A percentile compares a stretch with the other conserved stretches of the same genome.
Conservation (phyloP, 2,888 invertebrate genomes). For the Drosophila multiciliata region DNA sequence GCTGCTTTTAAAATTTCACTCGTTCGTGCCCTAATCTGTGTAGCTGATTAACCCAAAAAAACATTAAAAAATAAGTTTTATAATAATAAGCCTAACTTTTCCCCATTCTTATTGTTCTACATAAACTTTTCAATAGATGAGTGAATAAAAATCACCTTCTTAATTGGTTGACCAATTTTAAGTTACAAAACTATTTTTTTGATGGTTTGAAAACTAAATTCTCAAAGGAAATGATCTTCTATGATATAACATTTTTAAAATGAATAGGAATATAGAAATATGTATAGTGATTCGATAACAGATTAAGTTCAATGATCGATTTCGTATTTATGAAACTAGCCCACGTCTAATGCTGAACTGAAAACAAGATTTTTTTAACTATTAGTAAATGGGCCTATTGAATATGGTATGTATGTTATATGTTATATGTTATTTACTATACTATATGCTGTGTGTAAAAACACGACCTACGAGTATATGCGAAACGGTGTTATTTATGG, state of each 20-base stretch:
- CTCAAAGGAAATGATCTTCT: neutral
- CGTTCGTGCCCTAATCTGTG: conserved; percentile 42
- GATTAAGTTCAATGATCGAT: neutral
- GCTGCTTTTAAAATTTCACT: conserved; percentile 65
- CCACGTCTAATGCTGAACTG: neutral
- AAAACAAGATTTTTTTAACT: conserved; percentile 5
- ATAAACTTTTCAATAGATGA: neutral
- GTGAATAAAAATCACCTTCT: no score
- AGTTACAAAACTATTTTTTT: neutral
- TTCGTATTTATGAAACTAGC: neutral
- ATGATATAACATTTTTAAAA: neutral
- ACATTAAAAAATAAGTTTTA: neutral
- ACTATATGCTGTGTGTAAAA: conserved; percentile 1
- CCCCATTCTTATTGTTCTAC: neutral
- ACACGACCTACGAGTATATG: neutral
- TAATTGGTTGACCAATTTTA: neutral
- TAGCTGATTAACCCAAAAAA: conserved; percentile 8
- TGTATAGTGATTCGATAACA: neutral
- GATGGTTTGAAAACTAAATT: neutral
- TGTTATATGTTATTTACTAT: conserved; percentile 9
- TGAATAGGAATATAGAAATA: neutral
- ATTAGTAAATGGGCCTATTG: neutral
- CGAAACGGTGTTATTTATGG: conserved; percentile 13
- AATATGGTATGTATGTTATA: neutral
- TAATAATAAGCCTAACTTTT: neutral